These are phyloP conservation scores for Abrostola tripartita DNA, from an alignment of 2,888 invertebrate species.

Conservation along the genomic window DNA sequence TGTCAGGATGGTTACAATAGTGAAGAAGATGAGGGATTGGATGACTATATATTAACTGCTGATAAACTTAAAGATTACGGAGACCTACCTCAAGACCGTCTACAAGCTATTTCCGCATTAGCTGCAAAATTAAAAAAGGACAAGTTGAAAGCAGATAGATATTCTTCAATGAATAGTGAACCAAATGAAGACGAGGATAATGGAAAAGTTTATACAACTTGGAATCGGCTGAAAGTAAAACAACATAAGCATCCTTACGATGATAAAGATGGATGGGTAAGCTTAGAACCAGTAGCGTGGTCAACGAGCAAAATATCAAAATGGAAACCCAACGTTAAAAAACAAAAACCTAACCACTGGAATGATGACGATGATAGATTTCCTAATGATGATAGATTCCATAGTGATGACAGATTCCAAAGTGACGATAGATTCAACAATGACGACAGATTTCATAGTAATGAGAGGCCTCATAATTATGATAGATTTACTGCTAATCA, in stretches of 20 bases:
- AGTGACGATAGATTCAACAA: conserved; percentile 36
- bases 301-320: conserved; percentile 94
- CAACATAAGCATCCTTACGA: conserved; percentile 90
- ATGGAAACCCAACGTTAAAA: conserved; percentile 91
- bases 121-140: conserved; percentile 85
- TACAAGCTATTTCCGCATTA: conserved; percentile 81
- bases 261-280: conserved; percentile 93
- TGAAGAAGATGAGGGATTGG: conserved; percentile 84
- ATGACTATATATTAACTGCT: conserved; percentile 89
- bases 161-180: conserved; percentile 59
- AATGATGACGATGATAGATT: conserved; percentile 77
- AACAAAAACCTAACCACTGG: conserved; percentile 84
- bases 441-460: conserved; percentile 44
- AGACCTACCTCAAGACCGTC: conserved; percentile 76
- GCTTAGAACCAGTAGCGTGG: conserved; percentile 93
- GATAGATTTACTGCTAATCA: conserved; percentile 64
- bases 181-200: conserved; percentile 62
- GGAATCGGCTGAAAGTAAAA: conserved; percentile 87
- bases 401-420: conserved; percentile 40
- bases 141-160: conserved; percentile 71
- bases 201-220: conserved; percentile 79
- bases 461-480: conserved; percentile 50
- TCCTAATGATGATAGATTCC: conserved; percentile 56
- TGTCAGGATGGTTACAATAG: conserved; percentile 77
- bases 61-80: conserved; percentile 86